Percentiles rank a stretch among this genome's conserved stretches.
These are phyloP conservation scores for Ammodytes dubius DNA, from an alignment of 2,113 vertebrate species.

Conservation along the genomic window DNA sequence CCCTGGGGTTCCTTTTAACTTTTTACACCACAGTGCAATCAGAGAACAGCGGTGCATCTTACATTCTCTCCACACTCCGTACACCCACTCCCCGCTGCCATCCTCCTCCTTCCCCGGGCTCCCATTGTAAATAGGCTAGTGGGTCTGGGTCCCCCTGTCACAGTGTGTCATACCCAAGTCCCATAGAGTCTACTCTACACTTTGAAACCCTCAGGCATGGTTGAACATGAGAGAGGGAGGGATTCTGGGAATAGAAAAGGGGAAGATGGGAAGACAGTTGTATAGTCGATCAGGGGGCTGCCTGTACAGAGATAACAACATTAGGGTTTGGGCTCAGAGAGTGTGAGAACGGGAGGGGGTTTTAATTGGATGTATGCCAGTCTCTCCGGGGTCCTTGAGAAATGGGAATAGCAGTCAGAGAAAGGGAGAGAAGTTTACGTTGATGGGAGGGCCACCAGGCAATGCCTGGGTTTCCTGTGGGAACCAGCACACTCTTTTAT, in stretches of 20 bases:
- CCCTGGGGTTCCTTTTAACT: conserved; percentile 43
- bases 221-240: conserved; percentile 8
- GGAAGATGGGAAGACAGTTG: conserved; percentile 40
- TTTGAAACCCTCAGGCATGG: conserved; percentile 53
- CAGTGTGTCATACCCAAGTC: conserved; percentile 23
- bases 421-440: conserved; percentile 32
- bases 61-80: conserved; percentile 11
- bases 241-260: conserved; percentile 22
- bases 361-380: conserved; percentile 70
- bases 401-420: conserved; percentile 35
- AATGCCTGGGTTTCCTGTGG: conserved; percentile 65
- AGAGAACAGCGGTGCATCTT: conserved; percentile 43
- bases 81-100: conserved; percentile 10
- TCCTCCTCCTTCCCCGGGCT: conserved; percentile 28
- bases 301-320: conserved; percentile 39
- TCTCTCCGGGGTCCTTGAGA: conserved; percentile 69
- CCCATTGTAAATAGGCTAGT: conserved; percentile 69
- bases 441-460: conserved; percentile 37
- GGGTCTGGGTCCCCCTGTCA: conserved; percentile 52
- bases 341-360: conserved; percentile 37
- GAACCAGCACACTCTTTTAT: conserved; percentile 57
- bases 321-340: conserved; percentile 39
- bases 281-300: conserved; percentile 13
- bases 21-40: conserved; percentile 43
- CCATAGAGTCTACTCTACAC: conserved; percentile 10